Conservation (phyloP, 35 echinoderm and acorn worm species). For the Hemicentrotus pulcherrimus region DNA sequence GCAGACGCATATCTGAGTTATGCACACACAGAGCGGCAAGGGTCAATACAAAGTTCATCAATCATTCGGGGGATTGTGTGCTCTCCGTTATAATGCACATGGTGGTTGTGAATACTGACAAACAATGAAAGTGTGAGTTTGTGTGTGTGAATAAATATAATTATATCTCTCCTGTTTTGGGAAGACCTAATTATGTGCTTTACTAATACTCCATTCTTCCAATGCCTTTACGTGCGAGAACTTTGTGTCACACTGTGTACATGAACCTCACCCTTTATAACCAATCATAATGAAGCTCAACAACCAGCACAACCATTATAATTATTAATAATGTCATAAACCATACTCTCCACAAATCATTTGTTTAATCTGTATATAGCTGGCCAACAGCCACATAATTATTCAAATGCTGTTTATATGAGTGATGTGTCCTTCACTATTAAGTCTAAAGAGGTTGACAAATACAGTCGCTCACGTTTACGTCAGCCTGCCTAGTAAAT, state of each 20-base stretch:
- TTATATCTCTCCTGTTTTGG: constrained; percentile 11
- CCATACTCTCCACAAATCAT: background rate
- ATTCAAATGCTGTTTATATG: background rate
- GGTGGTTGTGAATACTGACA: background rate
- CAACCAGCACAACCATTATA: background rate
- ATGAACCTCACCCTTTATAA: background rate
- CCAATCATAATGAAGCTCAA: background rate
- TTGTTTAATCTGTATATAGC: background rate
- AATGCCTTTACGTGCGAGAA: background rate
- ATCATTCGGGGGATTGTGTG: background rate
- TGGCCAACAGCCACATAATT: background rate
- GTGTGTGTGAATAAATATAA: constrained; percentile 1
- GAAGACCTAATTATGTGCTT: constrained; percentile 11
- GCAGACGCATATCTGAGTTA: constrained; percentile 2
- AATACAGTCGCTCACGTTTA: background rate
- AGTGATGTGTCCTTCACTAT: background rate
- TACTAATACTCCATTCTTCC: background rate
- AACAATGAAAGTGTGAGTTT: background rate
- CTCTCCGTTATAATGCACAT: background rate
- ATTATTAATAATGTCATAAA: background rate
- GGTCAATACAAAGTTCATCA: constrained; percentile 18
- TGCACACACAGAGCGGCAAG: background rate
- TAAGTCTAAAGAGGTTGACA: background rate
- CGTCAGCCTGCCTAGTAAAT: background rate
- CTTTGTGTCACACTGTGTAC: background rate